Conservation (phyloP, 92 coral and sea anemone genomes). For the Anthopleura xanthogrammica region DNA sequence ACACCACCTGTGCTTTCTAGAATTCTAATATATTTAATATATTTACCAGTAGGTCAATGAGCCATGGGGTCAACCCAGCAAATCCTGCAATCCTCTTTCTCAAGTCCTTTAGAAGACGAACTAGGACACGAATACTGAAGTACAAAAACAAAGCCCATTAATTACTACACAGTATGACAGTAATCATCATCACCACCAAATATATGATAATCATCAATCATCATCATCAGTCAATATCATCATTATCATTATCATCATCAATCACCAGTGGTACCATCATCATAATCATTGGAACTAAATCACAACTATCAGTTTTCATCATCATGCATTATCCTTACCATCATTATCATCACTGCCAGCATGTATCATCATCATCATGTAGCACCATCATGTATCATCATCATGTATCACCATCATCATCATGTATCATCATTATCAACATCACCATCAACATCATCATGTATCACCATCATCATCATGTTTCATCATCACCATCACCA, state of each 20-base stretch:
- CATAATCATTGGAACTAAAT: neutral
- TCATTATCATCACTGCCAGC: neutral
- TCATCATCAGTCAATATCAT: neutral
- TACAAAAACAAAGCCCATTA: neutral
- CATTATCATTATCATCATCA: neutral
- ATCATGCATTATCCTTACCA: neutral
- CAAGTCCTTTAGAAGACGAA: constrained; percentile 89
- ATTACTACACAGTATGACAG: neutral
- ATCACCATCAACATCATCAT: neutral
- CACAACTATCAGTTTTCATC: neutral
- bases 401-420: neutral
- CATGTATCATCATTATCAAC: neutral
- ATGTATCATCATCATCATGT: neutral
- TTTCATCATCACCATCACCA: neutral
- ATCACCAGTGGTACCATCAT: neutral
- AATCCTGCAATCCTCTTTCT: constrained; percentile 83
- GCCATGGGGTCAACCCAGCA: constrained; percentile 97
- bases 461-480: neutral
- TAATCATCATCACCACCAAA: neutral
- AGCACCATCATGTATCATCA: neutral
- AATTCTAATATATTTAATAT: constrained; percentile 5
- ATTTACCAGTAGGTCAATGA: constrained; percentile 90
- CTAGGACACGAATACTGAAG: constrained; percentile 81
- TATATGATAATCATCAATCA: neutral
- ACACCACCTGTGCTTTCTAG: too few relatives aligned